Evolutionary conservation across 92 coral and sea anemone genomes (phyloP), one percentile per base, ranked within the genome.

Genomic region (Umimayanthus kanabou): DNA sequence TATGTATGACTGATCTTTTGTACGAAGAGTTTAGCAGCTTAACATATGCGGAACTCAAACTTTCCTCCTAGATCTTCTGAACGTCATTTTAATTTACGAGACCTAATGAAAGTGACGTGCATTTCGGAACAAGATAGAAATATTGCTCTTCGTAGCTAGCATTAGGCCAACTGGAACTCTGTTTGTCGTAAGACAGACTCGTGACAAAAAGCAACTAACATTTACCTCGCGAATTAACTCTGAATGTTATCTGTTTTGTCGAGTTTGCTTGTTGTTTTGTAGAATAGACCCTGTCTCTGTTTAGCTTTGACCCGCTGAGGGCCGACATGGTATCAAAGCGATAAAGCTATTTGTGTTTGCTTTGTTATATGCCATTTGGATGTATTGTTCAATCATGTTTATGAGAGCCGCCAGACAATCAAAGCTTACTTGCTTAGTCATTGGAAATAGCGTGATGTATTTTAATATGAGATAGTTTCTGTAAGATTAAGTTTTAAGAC

Each of bases 271-370:
- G 69, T 64, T 81, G 85, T 81, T 65, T 42, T 83, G 43, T 28
- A 25, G 78, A 70, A 53, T 16, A 30, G 64, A 18, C 26, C 20
- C 69, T 65, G 73, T 65, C 26, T 61, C 69, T 39, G 73, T 81
- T 83, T 83, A 70, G 61, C 25, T 14, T 67, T 47, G 87, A 45
- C 87, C 61, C 33, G 87, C 87, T 83, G 87, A 14, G 77, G 58
- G 65, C 18, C 11, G 4, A 40, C 30, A 61, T 16, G 9, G 39
- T 33, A 55, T 73, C 58, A 40, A 67, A 47, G 43, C 40, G 43
- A 39, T 30, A 45, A 7, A 45, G 37, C 37, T 16, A 20, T 58
- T 61, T 80, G 49, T 47, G 65, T 70, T 83, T 69, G 87, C 53
- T 43, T 69, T 83, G 78, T 70, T 23, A n/a, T 70, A 30, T 18